Conservation (phyloP, 1,140 invertebrate genomes). For the Batillaria attramentaria region DNA sequence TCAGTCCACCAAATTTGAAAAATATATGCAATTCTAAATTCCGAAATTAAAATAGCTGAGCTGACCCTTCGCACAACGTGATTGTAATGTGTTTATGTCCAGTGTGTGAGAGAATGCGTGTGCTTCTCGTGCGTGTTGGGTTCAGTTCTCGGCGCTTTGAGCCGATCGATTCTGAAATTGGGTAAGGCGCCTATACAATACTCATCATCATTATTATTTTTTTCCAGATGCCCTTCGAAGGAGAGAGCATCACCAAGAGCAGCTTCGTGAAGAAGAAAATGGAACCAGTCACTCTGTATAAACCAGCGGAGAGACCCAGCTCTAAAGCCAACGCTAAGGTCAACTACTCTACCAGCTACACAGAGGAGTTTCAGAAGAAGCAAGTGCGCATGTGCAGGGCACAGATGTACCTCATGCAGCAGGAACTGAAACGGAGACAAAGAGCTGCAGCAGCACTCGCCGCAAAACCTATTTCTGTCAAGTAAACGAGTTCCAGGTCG, state of each 20-base stretch:
- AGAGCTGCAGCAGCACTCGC: slow-evolving; percentile 6
- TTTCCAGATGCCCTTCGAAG: slow-evolving; percentile 52
- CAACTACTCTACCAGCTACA: slow-evolving; percentile 59
- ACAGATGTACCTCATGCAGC: slow-evolving; percentile 60
- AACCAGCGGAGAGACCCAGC: slow-evolving; percentile 52
- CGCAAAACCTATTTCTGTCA: slow-evolving; percentile 12
- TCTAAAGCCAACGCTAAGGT: slow-evolving; percentile 41
- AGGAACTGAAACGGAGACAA: slow-evolving; percentile 54
- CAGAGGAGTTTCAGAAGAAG: slow-evolving; percentile 55
- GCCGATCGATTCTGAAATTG: too few relatives aligned
- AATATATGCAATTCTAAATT: too few relatives aligned
- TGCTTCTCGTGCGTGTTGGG: too few relatives aligned
- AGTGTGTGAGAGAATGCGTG: too few relatives aligned
- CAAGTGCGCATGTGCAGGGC: slow-evolving; percentile 58
- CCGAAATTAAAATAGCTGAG: too few relatives aligned
- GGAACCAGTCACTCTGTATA: slow-evolving; percentile 46
- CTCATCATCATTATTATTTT: not conserved
- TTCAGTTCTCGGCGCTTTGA: too few relatives aligned
- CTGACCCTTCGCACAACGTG: too few relatives aligned
- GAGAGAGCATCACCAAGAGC: slow-evolving; percentile 52
- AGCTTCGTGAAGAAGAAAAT: slow-evolving; percentile 54
- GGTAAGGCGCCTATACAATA: too few relatives aligned
- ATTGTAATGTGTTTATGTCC: too few relatives aligned
- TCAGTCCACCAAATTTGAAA: too few relatives aligned
- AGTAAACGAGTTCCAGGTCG: not conserved